A percentile compares a stretch with the other conserved stretches of the same genome.
Evolutionary conservation across 1,140 invertebrate genomes (phyloP).

Genomic region (Meteorus sp.): DNA sequence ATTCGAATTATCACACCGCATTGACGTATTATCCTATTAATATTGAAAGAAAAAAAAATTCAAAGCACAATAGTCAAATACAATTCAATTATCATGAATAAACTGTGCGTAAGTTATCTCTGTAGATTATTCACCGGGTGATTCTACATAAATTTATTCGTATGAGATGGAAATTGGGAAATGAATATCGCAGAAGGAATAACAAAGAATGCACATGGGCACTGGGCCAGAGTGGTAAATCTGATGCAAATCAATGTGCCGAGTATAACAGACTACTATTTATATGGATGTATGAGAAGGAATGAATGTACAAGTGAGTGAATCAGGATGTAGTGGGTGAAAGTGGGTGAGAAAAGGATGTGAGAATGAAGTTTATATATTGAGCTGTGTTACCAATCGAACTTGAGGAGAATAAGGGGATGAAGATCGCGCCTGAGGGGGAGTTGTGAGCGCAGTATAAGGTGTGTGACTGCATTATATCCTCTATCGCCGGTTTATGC

Average conservation of each 20-base stretch:
- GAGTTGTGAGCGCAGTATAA: slow-evolving; percentile 26
- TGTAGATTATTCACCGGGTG: neutral
- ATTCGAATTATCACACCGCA: neutral
- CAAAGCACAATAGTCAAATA: no score
- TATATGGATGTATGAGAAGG: no score
- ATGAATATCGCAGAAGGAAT: neutral
- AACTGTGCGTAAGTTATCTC: no score
- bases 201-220: neutral
- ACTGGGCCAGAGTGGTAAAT: slow-evolving; percentile 5
- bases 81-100: no score
- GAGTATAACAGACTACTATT: no score
- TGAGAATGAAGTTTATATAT: no score
- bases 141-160: neutral
- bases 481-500: slow-evolving; percentile 53
- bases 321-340: no score
- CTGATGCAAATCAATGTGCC: slow-evolving; percentile 15
- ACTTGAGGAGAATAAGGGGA: neutral
- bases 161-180: neutral
- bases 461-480: slow-evolving; percentile 49
- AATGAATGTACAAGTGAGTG: no score
- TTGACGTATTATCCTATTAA: no score
- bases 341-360: no score
- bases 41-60: no score
- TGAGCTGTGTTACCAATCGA: slow-evolving; percentile 9
- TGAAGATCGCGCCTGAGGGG: slow-evolving; percentile 2